A percentile compares a stretch with the other conserved stretches of the same genome.
Conservation (phyloP, 2,113 vertebrate genomes). For the Tursiops truncatus region DNA sequence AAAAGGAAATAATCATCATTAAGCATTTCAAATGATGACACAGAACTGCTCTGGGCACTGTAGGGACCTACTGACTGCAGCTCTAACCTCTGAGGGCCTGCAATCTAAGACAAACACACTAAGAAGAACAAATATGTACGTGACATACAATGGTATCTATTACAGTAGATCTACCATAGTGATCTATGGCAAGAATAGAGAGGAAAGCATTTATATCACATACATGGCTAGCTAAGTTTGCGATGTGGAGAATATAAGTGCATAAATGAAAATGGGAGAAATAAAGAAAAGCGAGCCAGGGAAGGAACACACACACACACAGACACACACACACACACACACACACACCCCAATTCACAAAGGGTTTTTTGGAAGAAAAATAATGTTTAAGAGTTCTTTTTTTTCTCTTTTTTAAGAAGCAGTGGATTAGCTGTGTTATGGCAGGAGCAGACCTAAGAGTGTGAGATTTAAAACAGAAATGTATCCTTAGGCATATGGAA, state of each 20-base stretch:
- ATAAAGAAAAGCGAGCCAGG: background rate
- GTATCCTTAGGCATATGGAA: background rate
- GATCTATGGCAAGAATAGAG: background rate
- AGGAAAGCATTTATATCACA: slow-evolving; percentile 18
- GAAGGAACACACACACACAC: background rate
- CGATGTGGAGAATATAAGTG: background rate
- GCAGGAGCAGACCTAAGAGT: background rate
- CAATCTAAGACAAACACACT: slow-evolving; percentile 27
- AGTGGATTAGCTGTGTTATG: background rate
- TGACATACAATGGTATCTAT: background rate
- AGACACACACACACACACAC: background rate
- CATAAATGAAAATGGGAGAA: background rate
- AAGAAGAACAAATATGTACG: slow-evolving; percentile 7
- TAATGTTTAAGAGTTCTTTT: background rate
- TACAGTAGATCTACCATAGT: background rate
- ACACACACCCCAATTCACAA: background rate
- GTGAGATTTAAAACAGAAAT: background rate
- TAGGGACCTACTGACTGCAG: background rate
- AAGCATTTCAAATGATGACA: background rate
- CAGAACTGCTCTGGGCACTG: background rate
- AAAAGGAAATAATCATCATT: background rate
- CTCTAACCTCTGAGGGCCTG: slow-evolving; percentile 14
- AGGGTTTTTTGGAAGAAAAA: background rate
- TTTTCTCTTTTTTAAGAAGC: background rate
- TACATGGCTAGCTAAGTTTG: background rate